These are phyloP conservation scores for Limnephilus rhombicus DNA, from an alignment of 2,888 invertebrate genomes.

Conservation along the genomic window DNA sequence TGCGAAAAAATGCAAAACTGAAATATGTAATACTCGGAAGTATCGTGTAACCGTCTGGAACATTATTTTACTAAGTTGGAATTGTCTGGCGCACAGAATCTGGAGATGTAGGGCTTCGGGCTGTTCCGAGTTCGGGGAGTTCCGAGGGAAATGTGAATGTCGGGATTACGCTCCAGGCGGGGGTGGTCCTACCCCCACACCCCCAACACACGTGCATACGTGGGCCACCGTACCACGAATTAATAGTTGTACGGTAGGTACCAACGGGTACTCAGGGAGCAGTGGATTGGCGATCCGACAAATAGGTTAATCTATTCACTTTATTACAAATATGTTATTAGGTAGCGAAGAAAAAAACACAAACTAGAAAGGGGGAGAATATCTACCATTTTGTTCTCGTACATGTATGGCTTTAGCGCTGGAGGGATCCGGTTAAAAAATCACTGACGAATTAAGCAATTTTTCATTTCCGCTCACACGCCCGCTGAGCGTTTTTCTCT, in stretches of 20 bases:
- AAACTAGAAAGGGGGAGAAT: not conserved
- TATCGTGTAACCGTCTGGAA: slow-evolving; percentile 20
- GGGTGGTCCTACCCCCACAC: not conserved
- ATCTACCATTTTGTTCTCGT: not conserved
- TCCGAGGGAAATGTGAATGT: slow-evolving; percentile 50
- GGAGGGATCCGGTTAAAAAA: slow-evolving; percentile 11
- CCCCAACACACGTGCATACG: not conserved
- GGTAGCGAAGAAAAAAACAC: not conserved
- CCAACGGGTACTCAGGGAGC: not conserved
- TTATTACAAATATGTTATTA: not conserved
- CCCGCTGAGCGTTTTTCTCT: slow-evolving; percentile 30
- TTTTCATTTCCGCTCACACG: slow-evolving; percentile 46
- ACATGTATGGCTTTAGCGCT: not conserved
- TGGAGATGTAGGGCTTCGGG: slow-evolving; percentile 41
- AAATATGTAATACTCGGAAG: slow-evolving; percentile 15
- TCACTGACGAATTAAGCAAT: slow-evolving; percentile 46
- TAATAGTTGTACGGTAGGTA: not conserved
- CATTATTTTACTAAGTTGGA: slow-evolving; percentile 28
- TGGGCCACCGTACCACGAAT: not conserved
- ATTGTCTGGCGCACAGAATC: slow-evolving; percentile 47
- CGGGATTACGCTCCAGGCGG: slow-evolving; percentile 42
- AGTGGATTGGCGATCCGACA: not conserved
- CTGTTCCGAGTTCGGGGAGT: slow-evolving; percentile 30
- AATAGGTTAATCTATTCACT: not conserved
- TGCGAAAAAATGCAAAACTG: slow-evolving; percentile 12